Evolutionary conservation across 2,888 invertebrate species (phyloP).

Genomic region (Philonicus albiceps): DNA sequence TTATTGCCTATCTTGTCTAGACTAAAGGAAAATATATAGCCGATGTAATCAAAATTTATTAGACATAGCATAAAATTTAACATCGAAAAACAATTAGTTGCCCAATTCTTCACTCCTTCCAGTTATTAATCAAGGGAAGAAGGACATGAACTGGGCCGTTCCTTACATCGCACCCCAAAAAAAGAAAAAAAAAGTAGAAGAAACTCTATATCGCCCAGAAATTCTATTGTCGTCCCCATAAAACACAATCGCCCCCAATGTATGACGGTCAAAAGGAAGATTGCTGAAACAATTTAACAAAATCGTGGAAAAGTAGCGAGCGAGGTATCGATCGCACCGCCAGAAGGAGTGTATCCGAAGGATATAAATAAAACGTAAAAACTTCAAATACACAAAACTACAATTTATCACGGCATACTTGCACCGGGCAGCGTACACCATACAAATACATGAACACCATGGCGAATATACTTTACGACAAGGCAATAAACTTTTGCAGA

Average conservation of each 20-base stretch:
- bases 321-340: conserved; percentile 27
- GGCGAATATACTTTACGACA: conserved; percentile 51
- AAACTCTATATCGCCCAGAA: neutral
- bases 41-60: neutral
- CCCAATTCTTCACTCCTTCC: neutral
- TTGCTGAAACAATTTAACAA: conserved; percentile 45
- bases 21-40: neutral
- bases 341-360: conserved; percentile 35
- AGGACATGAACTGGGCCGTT: neutral
- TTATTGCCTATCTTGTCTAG: neutral
- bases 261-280: conserved; percentile 38
- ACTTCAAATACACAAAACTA: conserved; percentile 51
- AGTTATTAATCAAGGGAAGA: neutral
- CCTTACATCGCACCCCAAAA: neutral
- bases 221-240: conserved; percentile 16
- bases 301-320: conserved; percentile 41
- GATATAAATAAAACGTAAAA: conserved; percentile 49
- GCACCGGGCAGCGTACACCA: conserved; percentile 25
- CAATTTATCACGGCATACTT: conserved; percentile 51
- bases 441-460: neutral
- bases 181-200: too few species aligned
- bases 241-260: conserved; percentile 23
- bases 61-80: neutral
- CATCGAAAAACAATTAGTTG: neutral
- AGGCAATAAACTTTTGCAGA: conserved; percentile 53